Conservation (phyloP, 2,797 vertebrate genomes). For the Urophycis tenuis region DNA sequence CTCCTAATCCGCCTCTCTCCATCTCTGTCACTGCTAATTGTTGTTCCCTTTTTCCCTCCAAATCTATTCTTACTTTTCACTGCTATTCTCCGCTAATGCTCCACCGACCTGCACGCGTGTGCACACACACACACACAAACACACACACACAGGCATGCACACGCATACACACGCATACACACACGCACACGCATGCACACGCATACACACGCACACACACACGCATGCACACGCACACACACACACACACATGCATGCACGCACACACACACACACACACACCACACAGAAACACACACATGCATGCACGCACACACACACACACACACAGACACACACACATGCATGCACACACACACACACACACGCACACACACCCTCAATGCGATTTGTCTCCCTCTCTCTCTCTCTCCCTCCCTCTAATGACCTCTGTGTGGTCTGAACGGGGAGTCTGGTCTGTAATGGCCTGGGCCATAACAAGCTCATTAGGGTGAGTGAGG, state of each 20-base stretch:
- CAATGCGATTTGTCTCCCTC: neutral
- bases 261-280: neutral
- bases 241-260: neutral
- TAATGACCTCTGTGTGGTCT: conserved; percentile 43
- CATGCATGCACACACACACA: neutral
- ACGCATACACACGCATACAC: too few species aligned
- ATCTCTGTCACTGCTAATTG: neutral
- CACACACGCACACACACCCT: neutral
- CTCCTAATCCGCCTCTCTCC: neutral
- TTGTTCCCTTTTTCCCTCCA: neutral
- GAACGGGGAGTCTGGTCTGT: conserved; percentile 34
- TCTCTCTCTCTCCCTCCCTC: conserved; percentile 11
- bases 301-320: too few species aligned
- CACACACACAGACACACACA: neutral
- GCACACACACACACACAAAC: too few species aligned
- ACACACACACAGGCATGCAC: too few species aligned
- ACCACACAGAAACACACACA: too few species aligned
- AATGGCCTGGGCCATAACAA: conserved; percentile 49
- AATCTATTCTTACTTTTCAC: neutral
- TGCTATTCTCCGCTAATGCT: neutral
- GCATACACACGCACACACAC: too few species aligned
- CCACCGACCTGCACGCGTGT: neutral
- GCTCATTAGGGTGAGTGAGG: conserved; percentile 48
- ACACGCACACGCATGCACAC: too few species aligned
- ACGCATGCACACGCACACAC: neutral